Evolutionary conservation across 2,113 vertebrate genomes (phyloP).

Genomic region (Serilophus lunatus): DNA sequence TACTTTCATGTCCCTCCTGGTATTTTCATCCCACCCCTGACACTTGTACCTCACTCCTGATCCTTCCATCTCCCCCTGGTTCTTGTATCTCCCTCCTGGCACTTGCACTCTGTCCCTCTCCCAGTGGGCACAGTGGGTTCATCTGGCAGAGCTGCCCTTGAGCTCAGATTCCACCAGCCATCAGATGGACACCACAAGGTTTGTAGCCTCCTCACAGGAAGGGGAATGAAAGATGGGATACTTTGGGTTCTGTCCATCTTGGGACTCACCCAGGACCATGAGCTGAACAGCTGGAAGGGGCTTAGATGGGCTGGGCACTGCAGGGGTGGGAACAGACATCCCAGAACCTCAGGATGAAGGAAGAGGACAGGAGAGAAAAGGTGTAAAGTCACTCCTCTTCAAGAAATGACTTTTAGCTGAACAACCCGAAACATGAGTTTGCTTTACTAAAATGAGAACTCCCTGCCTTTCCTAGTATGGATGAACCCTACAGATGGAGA

Average conservation of each 20-base stretch:
- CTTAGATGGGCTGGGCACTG: neutral
- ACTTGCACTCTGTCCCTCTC: neutral
- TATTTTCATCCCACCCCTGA: neutral
- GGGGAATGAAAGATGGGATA: fast-evolving
- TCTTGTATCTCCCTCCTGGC: neutral
- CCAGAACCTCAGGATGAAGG: neutral
- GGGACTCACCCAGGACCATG: neutral
- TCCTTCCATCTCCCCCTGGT: neutral
- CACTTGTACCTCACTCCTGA: no score
- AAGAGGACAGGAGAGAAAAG: neutral
- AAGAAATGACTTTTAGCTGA: neutral
- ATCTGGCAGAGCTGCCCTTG: neutral
- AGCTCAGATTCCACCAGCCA: neutral
- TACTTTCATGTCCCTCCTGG: fast-evolving
- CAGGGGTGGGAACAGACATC: neutral
- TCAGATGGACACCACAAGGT: neutral
- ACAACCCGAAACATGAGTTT: neutral
- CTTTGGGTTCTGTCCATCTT: neutral
- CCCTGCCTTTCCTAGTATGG: neutral
- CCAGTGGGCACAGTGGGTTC: neutral
- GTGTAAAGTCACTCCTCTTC: neutral
- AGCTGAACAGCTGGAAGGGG: neutral
- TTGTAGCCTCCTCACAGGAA: neutral
- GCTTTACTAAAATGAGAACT: neutral
- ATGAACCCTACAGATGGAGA: neutral